Conservation (phyloP, 30 jellyfish, hydroid and myxozoan genomes). For the Pseudorhiza aurosa region DNA sequence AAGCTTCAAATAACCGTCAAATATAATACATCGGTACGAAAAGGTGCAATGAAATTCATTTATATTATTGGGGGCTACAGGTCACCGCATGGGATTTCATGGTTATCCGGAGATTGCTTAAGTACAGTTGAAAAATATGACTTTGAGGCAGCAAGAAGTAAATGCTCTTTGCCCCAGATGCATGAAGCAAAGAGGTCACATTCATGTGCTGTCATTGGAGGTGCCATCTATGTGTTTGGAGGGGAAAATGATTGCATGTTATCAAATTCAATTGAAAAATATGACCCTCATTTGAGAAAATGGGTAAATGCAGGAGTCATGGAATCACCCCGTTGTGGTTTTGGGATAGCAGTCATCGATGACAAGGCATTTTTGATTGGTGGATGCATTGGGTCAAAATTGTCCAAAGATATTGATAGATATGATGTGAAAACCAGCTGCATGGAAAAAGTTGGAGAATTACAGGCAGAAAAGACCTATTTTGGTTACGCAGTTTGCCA, state of each 20-base stretch:
- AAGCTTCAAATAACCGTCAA: slow-evolving; percentile 50
- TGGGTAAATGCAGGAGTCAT: slow-evolving; percentile 51
- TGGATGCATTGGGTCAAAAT: slow-evolving; percentile 64
- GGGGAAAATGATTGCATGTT: slow-evolving; percentile 69
- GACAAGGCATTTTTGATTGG: slow-evolving; percentile 56
- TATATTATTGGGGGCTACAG: slow-evolving; percentile 68
- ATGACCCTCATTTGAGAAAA: slow-evolving; percentile 56
- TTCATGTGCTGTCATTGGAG: slow-evolving; percentile 53
- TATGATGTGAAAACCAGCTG: slow-evolving; percentile 36
- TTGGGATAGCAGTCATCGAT: slow-evolving; percentile 58
- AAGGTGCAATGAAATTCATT: slow-evolving; percentile 58
- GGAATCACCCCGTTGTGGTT: slow-evolving; percentile 70
- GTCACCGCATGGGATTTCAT: slow-evolving; percentile 61
- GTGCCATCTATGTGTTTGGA: slow-evolving; percentile 54
- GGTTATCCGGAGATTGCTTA: slow-evolving; percentile 67
- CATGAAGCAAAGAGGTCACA: slow-evolving; percentile 68
- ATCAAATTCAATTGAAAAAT: slow-evolving; percentile 35
- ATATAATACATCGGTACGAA: slow-evolving; percentile 27
- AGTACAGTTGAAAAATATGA: slow-evolving; percentile 65
- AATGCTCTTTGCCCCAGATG: slow-evolving; percentile 62
- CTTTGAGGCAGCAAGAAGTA: slow-evolving; percentile 43
- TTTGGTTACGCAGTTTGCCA: slow-evolving; percentile 69
- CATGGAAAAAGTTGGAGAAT: slow-evolving; percentile 60
- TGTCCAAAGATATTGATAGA: slow-evolving; percentile 51
- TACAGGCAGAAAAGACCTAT: slow-evolving; percentile 40